Percentiles rank a stretch among this genome's conserved stretches.
phyloP scores from a whole-genome alignment of 2,797 vertebrate species.

The Sebastolobus alascanus region DNA sequence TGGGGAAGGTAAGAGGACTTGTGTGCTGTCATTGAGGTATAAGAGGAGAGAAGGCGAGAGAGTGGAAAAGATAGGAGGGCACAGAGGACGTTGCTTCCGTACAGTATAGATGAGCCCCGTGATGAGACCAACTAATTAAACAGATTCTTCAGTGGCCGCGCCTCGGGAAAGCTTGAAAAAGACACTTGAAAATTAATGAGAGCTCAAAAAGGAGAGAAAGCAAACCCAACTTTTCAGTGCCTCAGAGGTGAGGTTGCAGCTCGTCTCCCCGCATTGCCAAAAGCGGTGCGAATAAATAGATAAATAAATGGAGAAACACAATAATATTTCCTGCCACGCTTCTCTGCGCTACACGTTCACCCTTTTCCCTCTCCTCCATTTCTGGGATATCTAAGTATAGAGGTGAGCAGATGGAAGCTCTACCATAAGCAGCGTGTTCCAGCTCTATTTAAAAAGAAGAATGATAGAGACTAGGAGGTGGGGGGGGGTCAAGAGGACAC shows the following conservation, averaged over 20 bases:
- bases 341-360: slow-evolving; percentile 40
- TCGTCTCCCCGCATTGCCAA: slow-evolving; percentile 46
- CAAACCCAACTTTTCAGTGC: slow-evolving; percentile 65
- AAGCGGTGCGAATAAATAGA: slow-evolving; percentile 49
- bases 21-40: slow-evolving; percentile 56
- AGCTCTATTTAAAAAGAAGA: slow-evolving; percentile 85
- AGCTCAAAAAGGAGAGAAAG: slow-evolving; percentile 68
- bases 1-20: slow-evolving; percentile 45
- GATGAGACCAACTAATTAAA: slow-evolving; percentile 85
- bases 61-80: slow-evolving; percentile 69
- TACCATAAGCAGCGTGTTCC: slow-evolving; percentile 85
- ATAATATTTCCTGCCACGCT: slow-evolving; percentile 58
- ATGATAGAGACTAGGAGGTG: slow-evolving; percentile 70
- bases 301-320: slow-evolving; percentile 48
- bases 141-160: slow-evolving; percentile 79
- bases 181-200: slow-evolving; percentile 83
- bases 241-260: slow-evolving; percentile 62
- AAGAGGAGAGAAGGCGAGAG: slow-evolving; percentile 45
- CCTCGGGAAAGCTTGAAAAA: slow-evolving; percentile 82
- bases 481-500: slow-evolving; percentile 74
- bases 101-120: slow-evolving; percentile 78
- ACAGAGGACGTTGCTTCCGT: slow-evolving; percentile 73
- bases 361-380: slow-evolving; percentile 43
- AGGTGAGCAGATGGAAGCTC: slow-evolving; percentile 83
- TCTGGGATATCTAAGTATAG: slow-evolving; percentile 88